phyloP scores from a whole-genome alignment of 2,113 vertebrate genomes.

The Archocentrus centrarchus region DNA sequence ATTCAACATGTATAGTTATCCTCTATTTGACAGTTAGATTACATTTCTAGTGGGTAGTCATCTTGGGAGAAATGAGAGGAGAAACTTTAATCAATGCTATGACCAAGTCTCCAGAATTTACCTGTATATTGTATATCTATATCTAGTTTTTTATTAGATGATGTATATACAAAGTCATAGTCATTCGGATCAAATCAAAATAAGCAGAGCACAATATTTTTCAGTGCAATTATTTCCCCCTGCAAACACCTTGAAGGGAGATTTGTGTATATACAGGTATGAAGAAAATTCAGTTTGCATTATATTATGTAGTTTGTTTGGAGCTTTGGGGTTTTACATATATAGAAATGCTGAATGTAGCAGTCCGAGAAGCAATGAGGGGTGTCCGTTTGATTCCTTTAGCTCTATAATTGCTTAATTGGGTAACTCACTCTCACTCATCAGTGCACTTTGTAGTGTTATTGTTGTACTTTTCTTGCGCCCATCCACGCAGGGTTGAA shows the following conservation, averaged over 20 bases:
- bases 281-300: slow-evolving; percentile 37
- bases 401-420: not conserved
- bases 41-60: slow-evolving; percentile 7
- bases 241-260: slow-evolving; percentile 30
- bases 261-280: slow-evolving; percentile 22
- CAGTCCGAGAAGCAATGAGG: slow-evolving; percentile 26
- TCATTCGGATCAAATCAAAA: not conserved
- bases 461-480: not conserved
- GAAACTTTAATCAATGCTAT: not conserved
- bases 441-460: not conserved
- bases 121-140: slow-evolving; percentile 10
- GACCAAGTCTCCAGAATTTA: not conserved
- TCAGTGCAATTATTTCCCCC: not conserved
- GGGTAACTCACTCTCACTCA: not conserved
- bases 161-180: slow-evolving; percentile 6
- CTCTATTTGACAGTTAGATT: not conserved
- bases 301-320: slow-evolving; percentile 31
- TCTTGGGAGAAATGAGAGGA: not conserved
- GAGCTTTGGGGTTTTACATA: slow-evolving; percentile 31
- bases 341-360: slow-evolving; percentile 50
- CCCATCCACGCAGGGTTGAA: slow-evolving; percentile 33
- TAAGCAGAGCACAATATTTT: slow-evolving; percentile 36
- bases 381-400: slow-evolving; percentile 11
- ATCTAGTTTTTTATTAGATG: slow-evolving; percentile 41
- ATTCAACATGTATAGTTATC: not conserved